These are phyloP conservation scores for Pissodes strobi DNA, from an alignment of 1,140 invertebrate genomes.

Conservation along the genomic window DNA sequence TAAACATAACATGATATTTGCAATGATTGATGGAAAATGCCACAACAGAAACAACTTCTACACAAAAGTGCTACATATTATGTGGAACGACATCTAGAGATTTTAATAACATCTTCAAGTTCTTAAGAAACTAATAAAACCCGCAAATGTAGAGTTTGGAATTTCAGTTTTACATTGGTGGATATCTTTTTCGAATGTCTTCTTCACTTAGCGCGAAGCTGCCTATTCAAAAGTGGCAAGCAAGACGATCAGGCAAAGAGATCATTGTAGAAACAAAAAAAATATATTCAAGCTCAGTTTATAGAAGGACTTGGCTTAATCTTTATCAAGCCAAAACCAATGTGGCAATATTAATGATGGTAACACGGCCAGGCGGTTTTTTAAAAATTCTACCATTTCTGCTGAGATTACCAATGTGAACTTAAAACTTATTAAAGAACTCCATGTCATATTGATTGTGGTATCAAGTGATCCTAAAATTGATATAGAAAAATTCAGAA, in stretches of 20 bases:
- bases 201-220: too few relatives aligned
- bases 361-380: slow-evolving; percentile 34
- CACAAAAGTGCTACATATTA: slow-evolving; percentile 33
- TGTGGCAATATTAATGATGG: slow-evolving; percentile 52
- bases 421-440: not conserved
- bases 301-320: slow-evolving; percentile 43
- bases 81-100: slow-evolving; percentile 42
- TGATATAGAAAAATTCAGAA: not conserved
- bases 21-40: too few relatives aligned
- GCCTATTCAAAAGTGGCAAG: not conserved
- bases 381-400: not conserved
- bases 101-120: slow-evolving; percentile 39
- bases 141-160: slow-evolving; percentile 32
- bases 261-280: not conserved
- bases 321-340: slow-evolving; percentile 50
- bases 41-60: slow-evolving; percentile 43
- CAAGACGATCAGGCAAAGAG: not conserved
- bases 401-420: not conserved
- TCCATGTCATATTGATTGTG: not conserved
- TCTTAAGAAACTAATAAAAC: not conserved
- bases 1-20: not conserved
- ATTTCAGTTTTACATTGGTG: too few relatives aligned
- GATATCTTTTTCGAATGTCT: too few relatives aligned
- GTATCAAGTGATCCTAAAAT: not conserved
- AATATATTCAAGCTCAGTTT: slow-evolving; percentile 34